A percentile compares a stretch with the other conserved stretches of the same genome.
These are phyloP conservation scores for Mastomys natalensis DNA, from an alignment of 2,113 vertebrate species.

Conservation along the genomic window DNA sequence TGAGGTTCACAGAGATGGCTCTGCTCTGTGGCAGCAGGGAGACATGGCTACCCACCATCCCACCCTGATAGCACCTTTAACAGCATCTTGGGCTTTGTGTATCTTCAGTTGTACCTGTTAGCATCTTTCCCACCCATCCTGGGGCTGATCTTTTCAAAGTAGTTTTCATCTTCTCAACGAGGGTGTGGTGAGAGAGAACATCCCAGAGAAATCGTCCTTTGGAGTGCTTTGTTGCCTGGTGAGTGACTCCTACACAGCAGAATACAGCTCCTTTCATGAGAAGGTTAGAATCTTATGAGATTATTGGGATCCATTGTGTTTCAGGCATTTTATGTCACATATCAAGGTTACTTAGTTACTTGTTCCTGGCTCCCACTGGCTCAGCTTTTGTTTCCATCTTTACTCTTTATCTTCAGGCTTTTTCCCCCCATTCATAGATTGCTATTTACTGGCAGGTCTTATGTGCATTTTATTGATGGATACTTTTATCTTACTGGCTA, in stretches of 20 bases:
- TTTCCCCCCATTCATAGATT: neutral
- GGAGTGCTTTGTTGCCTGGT: neutral
- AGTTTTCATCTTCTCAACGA: neutral
- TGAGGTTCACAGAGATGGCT: neutral
- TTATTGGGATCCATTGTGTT: neutral
- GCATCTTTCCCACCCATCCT: neutral
- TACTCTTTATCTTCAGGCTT: neutral
- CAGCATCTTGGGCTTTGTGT: neutral
- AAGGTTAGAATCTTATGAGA: neutral
- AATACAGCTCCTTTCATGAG: neutral
- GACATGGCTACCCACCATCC: neutral
- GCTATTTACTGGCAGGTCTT: neutral
- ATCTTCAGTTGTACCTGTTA: neutral
- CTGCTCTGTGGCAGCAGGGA: neutral
- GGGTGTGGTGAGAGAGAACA: neutral
- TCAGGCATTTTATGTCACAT: neutral
- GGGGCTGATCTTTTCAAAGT: neutral
- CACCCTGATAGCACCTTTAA: rapidly evolving
- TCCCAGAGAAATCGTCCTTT: neutral
- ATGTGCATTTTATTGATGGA: neutral
- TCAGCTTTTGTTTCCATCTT: neutral
- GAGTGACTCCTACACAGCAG: neutral
- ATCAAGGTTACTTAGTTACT: neutral
- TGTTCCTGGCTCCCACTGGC: neutral
- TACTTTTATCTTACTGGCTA: neutral